A percentile compares a stretch with the other conserved stretches of the same genome.
These are phyloP conservation scores for Oostethus manadensis DNA, from an alignment of 2,113 vertebrate genomes.

Conservation along the genomic window DNA sequence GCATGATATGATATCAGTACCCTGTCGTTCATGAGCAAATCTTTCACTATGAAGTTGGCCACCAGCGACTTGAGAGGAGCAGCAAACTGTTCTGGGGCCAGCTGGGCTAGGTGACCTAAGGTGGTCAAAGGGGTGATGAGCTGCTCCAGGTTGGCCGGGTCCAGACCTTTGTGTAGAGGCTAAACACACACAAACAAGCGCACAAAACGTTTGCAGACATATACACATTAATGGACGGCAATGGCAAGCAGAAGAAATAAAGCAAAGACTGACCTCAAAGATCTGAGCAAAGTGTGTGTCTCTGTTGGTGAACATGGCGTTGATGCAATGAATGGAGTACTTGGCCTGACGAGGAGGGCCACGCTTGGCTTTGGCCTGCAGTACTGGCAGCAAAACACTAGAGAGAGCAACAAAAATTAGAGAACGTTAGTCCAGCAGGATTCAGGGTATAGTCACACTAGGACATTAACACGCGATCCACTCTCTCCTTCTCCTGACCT, in stretches of 20 bases:
- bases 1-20: constrained; percentile 49
- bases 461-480: no score
- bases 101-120: constrained; percentile 92
- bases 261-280: constrained; percentile 83
- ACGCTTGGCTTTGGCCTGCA: constrained; percentile 96
- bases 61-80: constrained; percentile 93
- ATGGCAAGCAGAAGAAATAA: background rate
- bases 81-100: constrained; percentile 95
- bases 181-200: constrained; percentile 37
- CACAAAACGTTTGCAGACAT: background rate
- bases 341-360: constrained; percentile 94
- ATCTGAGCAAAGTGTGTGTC: constrained; percentile 98
- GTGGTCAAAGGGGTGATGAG: constrained; percentile 92
- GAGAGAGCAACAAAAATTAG: constrained; percentile 32
- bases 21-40: constrained; percentile 95
- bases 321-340: constrained; percentile 95
- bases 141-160: constrained; percentile 92
- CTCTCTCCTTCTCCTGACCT: no score
- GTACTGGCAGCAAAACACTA: constrained; percentile 91
- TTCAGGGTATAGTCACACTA: no score
- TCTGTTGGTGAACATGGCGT: constrained; percentile 96
- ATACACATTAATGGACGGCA: background rate
- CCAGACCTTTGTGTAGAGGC: constrained; percentile 94
- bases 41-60: constrained; percentile 97
- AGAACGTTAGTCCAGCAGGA: no score